phyloP scores from a whole-genome alignment of 2,888 invertebrate genomes.

The Geophilus truncorum region DNA sequence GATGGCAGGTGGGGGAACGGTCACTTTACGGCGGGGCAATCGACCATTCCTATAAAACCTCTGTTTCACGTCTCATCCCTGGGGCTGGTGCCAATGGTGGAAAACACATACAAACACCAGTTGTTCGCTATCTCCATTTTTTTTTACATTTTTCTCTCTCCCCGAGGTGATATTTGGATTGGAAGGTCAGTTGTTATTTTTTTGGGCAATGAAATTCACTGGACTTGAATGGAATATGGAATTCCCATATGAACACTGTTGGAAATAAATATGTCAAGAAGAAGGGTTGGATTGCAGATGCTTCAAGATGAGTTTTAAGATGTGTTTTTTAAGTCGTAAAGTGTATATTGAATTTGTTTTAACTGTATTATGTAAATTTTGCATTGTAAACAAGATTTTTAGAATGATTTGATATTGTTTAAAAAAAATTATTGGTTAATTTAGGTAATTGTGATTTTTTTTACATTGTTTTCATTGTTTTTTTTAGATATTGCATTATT shows the following conservation, averaged over 20 bases:
- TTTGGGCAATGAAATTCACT: neutral
- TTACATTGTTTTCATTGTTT: too few species aligned
- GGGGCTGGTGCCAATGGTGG: neutral
- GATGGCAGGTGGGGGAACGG: neutral
- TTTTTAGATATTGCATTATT: too few species aligned
- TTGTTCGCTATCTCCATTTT: neutral
- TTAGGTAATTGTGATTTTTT: too few species aligned
- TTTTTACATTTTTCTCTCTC: too few species aligned
- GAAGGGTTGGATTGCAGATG: neutral
- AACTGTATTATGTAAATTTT: too few species aligned
- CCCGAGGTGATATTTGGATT: neutral
- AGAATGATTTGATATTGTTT: too few species aligned
- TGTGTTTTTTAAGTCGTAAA: too few species aligned
- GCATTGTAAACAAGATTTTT: too few species aligned
- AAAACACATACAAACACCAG: neutral
- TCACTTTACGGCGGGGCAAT: slow-evolving; percentile 5
- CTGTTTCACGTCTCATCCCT: neutral
- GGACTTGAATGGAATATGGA: neutral
- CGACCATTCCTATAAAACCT: slow-evolving; percentile 11
- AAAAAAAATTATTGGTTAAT: too few species aligned
- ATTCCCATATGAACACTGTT: neutral
- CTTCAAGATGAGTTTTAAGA: neutral
- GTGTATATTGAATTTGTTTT: too few species aligned
- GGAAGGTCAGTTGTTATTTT: neutral
- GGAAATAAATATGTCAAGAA: neutral